Evolutionary conservation across 2,113 vertebrate species (phyloP), one percentile per base, ranked within the genome.

Genomic region (Tapirus terrestris): DNA sequence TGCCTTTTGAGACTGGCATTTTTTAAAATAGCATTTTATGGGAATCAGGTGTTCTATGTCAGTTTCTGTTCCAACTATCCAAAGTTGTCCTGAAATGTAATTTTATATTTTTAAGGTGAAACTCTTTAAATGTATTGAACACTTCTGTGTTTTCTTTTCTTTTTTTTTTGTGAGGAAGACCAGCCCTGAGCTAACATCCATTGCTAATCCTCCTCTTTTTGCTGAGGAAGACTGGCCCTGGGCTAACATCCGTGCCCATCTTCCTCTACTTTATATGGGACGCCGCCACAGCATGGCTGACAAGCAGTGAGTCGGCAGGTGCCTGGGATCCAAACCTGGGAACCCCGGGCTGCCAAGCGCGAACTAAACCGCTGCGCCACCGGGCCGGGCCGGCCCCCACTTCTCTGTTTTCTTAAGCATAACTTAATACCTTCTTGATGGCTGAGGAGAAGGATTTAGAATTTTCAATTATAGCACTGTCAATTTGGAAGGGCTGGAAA

Each of bases 81-180:
- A 23, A 70, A 92, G 45, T 76, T 89, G 21, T 89, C 70, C 70
- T 83, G 60, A 77, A 96, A 84, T 87, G 23, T 75, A 88, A 58
- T 63, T 83, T 82, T 23, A 60, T 79, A 58, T 60, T 53, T 85
- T 89, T 8, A 95, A 89, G 36, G 63, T 92, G 79, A 83, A 88
- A 84, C 3, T 70, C 36, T 77, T 14, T 72, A 80, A 95, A 90
- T 51, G 17, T 60, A n/a, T 43, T 72, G 21, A 89, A 81, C 25
- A 53, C 0, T 0, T 72, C 4, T 56, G 8, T 12, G 0, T 67
- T 89, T 95, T 73, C 36, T 85, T 60, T 39, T 39, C 4, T 39
- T 39, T 39, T 39, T n/a, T n/a, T n/a, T n/a, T n/a, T n/a, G n/a
- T 39, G 39, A 39, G 39, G 4, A 39, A 39, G 39, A 39, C 39